Conservation (phyloP, 1,140 invertebrate genomes). For the Leptinotarsa lineolata region DNA sequence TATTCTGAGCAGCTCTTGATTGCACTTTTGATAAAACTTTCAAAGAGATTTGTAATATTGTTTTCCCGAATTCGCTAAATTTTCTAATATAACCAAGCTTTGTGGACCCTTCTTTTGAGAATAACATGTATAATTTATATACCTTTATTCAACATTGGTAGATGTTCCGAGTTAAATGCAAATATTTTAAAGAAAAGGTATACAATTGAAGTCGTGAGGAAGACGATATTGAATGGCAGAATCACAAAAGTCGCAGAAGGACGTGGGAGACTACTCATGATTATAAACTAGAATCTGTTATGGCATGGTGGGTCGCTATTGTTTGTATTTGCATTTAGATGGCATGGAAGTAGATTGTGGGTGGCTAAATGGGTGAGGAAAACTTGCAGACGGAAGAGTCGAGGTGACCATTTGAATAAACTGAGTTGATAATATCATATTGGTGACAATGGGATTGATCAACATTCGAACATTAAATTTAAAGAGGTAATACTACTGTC, state of each 20-base stretch:
- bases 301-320: not conserved
- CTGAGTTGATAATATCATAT: too few relatives aligned
- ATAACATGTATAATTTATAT: not conserved
- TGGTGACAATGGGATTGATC: too few relatives aligned
- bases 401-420: too few relatives aligned
- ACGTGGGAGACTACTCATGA: not conserved
- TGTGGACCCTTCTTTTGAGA: too few relatives aligned
- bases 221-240: not conserved
- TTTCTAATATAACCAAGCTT: too few relatives aligned
- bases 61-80: too few relatives aligned
- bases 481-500: too few relatives aligned
- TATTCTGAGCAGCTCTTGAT: too few relatives aligned
- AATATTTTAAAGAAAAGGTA: not conserved
- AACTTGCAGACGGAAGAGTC: too few relatives aligned
- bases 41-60: too few relatives aligned
- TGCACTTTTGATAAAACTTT: too few relatives aligned
- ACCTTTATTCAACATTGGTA: not conserved
- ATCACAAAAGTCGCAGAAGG: not conserved
- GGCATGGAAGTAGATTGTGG: not conserved
- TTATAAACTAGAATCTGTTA: not conserved
- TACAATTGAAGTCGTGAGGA: not conserved
- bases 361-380: not conserved
- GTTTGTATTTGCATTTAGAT: slow-evolving; percentile 6
- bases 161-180: not conserved
- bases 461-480: too few relatives aligned